Percentiles rank a stretch among this genome's conserved stretches.
Conservation (phyloP, 2,113 vertebrate genomes). For the Proteles cristata region DNA sequence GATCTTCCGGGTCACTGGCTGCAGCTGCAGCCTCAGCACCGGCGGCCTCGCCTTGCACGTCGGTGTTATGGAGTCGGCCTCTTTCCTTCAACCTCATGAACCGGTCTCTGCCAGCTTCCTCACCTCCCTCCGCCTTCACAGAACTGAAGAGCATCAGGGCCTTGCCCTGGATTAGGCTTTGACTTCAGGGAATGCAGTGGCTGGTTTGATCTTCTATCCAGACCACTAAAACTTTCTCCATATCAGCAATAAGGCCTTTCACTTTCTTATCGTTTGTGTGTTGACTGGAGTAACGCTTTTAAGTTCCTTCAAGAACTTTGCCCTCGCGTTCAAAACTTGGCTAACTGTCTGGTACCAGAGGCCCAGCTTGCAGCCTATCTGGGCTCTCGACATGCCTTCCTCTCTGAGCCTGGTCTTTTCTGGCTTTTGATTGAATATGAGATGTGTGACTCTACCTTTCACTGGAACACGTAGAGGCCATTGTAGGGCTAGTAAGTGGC, state of each 20-base stretch:
- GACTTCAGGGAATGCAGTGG: neutral
- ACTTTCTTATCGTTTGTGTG: neutral
- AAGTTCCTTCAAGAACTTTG: neutral
- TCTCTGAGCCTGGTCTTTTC: neutral
- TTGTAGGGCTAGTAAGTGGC: neutral
- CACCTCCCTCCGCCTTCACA: neutral
- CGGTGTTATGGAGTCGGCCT: neutral
- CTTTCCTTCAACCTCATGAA: neutral
- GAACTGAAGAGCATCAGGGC: neutral
- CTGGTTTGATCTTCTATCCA: neutral
- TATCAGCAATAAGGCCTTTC: neutral
- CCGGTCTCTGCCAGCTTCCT: neutral
- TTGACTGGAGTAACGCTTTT: neutral
- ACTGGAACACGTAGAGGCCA: neutral
- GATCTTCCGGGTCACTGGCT: neutral
- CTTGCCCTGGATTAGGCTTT: neutral
- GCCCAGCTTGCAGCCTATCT: neutral
- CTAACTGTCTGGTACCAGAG: neutral
- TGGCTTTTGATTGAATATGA: neutral
- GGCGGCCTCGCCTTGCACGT: neutral
- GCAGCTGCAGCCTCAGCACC: neutral
- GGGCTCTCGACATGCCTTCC: neutral
- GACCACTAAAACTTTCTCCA: neutral
- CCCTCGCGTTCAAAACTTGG: neutral
- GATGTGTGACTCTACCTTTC: neutral